Base-by-base conservation (phyloP, 2,797 vertebrate genomes). In the Fratercula arctica region DNA sequence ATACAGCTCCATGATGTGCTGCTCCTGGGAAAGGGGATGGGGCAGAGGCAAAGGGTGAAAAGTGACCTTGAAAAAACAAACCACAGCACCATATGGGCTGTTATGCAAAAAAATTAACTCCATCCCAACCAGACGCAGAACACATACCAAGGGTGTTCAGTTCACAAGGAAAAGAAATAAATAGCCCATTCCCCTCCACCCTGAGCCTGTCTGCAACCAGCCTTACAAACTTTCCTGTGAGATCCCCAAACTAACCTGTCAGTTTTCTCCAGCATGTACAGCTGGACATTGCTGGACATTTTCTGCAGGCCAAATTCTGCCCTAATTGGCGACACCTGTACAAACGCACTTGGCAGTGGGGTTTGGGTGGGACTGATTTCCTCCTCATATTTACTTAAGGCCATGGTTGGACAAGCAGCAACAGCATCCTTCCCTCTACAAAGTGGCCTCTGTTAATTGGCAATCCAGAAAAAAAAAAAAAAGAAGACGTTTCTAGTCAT, bases 211-310 rank as follows among this genome's bases (percentile, higher is more conserved):
- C 35, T 76, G 26, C 48, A 93, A 14, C 26, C 12, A 73, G 31
- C 23, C n/a, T 69, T 67, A 37, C 24, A 69, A 76, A 51, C 0
- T 0, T 29, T 26, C 14, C 48, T 48, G 16, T 33, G 39, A 82
- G 35, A 89, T 69, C 10, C 31, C 17, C 19, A 84, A 83, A 56
- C 13, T 37, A 87, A 13, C 19, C 17, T 29, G 31, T n/a, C 11
- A 3, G 3, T 74, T 77, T 87, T 70, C n/a, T 60, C 35, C 0
- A 2, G 9, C 23, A 26, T 11, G 2, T 70, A 43, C 0, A 1
- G 18, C 21, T 69, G 41, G 39, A 48, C 19, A 10, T 73, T 59
- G 20, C 21, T 66, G 41, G 43, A 53, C 19, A 13, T 76, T 54
- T 89, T 82, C 80, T 82, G 5, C 29, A 73, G 19, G 35, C 33